Evolutionary conservation across 2,113 vertebrate genomes (phyloP), one percentile per base, ranked within the genome.

Genomic region (Hassar affinis): DNA sequence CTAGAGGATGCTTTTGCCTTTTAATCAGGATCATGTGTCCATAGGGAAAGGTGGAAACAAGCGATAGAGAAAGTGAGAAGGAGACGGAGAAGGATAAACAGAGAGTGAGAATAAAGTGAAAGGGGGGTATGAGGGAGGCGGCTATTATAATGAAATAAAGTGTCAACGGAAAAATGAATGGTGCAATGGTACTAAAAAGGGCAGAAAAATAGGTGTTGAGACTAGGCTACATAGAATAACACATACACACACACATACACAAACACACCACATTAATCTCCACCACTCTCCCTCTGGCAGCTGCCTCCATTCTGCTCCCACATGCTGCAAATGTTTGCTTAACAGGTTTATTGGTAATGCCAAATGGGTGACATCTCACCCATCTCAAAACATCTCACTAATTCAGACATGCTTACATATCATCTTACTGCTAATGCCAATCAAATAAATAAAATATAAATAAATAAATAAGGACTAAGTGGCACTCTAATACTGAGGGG

Each of bases 161-260:
- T 86, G 80, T 84, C 79, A 71, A 75, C 64, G 51, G 79, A 20
- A 74, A 78, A 87, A 85, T 86, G 78, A 85, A 83, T 83, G 72
- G 80, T 76, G 71, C 69, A 78, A 86, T 85, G 72, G 75, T 30
- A 85, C 79, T 86, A 89, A 89, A 86, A 86, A 86, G 84, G 45
- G 69, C 14, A 30, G 14, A 82, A 54, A 74, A 80, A 78, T 38
- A 22, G 45, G 54, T 47, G 72, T 66, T 49, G 33, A 42, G 42
- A 75, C 20, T 56, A 74, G 49, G 59, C 78, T 79, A 72, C 56
- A 83, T 42, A 3, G 38, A 72, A 78, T 35, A 64, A 54, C 47
- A 72, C 69, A 25, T n/a, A 51, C 69, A 61, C 54, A 82, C 54
- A 61, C 47, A 66, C 45, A 38, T 22, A 68, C 33, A 51, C 38